phyloP scores from a whole-genome alignment of 1,140 invertebrate species.

The Colletes latitarsis region DNA sequence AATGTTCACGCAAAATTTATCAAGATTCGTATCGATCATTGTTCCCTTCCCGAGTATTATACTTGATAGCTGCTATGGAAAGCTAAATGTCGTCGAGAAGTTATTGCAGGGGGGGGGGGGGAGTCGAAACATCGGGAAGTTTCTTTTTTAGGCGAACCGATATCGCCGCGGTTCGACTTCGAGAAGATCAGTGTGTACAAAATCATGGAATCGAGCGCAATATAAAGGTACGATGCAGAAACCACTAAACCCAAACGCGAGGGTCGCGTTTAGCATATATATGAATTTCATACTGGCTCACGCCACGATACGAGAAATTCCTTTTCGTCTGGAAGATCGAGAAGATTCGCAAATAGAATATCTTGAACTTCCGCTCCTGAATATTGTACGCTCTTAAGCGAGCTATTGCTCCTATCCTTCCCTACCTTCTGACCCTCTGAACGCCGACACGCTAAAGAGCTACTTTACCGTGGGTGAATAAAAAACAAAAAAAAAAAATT shows the following conservation, averaged over 20 bases:
- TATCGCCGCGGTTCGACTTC: conserved; percentile 4
- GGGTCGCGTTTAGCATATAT: conserved; percentile 69
- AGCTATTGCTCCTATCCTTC: not conserved
- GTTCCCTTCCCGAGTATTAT: too few relatives aligned
- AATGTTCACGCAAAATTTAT: too few relatives aligned
- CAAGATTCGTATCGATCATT: too few relatives aligned
- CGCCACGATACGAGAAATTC: conserved; percentile 62
- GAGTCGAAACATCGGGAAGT: not conserved
- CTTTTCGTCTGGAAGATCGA: conserved; percentile 57
- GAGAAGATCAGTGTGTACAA: conserved; percentile 47
- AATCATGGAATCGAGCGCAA: conserved; percentile 63
- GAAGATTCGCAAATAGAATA: conserved; percentile 66
- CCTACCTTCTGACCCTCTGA: not conserved
- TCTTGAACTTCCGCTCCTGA: conserved; percentile 45
- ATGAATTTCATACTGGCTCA: conserved; percentile 69
- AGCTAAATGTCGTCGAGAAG: too few relatives aligned
- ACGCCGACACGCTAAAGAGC: not conserved
- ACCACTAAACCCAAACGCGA: conserved; percentile 64
- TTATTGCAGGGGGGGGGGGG: not conserved
- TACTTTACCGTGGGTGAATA: not conserved
- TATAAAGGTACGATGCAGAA: conserved; percentile 68
- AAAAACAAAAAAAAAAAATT: not conserved
- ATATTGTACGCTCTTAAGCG: conserved; percentile 35
- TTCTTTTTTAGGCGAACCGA: conserved; percentile 43
- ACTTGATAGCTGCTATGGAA: too few relatives aligned